Evolutionary conservation across 1,140 invertebrate genomes (phyloP).

Genomic region (Drosophila nebulosa): DNA sequence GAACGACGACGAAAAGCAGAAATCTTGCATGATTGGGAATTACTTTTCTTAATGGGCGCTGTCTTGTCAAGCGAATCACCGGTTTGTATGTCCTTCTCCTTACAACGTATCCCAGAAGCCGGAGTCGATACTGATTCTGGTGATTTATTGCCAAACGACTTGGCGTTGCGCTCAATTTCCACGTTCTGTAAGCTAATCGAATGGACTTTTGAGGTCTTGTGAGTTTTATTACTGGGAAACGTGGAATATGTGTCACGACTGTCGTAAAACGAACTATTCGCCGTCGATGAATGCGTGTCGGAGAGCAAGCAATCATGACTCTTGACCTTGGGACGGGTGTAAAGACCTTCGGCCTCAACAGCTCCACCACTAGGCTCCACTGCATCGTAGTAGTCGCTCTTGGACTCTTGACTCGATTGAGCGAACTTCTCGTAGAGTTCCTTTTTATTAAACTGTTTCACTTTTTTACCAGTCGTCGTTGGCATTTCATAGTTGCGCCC

Average conservation of each 20-base stretch:
- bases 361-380: slow-evolving; percentile 57
- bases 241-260: slow-evolving; percentile 85
- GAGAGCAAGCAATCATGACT: slow-evolving; percentile 83
- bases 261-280: slow-evolving; percentile 84
- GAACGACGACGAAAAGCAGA: slow-evolving; percentile 81
- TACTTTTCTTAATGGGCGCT: slow-evolving; percentile 59
- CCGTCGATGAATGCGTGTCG: slow-evolving; percentile 82
- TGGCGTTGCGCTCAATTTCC: slow-evolving; percentile 84
- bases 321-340: slow-evolving; percentile 79
- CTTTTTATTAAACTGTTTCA: slow-evolving; percentile 74
- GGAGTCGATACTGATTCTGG: slow-evolving; percentile 69
- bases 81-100: slow-evolving; percentile 75
- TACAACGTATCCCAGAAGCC: slow-evolving; percentile 57
- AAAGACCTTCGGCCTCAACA: slow-evolving; percentile 52
- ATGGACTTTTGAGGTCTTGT: slow-evolving; percentile 84
- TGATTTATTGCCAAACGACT: slow-evolving; percentile 75
- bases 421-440: slow-evolving; percentile 81
- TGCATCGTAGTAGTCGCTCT: slow-evolving; percentile 85
- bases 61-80: slow-evolving; percentile 70
- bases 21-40: slow-evolving; percentile 75
- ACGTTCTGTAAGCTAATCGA: slow-evolving; percentile 86
- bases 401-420: slow-evolving; percentile 85
- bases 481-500: slow-evolving; percentile 80
- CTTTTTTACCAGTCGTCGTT: slow-evolving; percentile 76
- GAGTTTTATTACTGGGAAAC: slow-evolving; percentile 83